Base-by-base conservation (phyloP, 2,888 invertebrate genomes). In the Meta bourneti region DNA sequence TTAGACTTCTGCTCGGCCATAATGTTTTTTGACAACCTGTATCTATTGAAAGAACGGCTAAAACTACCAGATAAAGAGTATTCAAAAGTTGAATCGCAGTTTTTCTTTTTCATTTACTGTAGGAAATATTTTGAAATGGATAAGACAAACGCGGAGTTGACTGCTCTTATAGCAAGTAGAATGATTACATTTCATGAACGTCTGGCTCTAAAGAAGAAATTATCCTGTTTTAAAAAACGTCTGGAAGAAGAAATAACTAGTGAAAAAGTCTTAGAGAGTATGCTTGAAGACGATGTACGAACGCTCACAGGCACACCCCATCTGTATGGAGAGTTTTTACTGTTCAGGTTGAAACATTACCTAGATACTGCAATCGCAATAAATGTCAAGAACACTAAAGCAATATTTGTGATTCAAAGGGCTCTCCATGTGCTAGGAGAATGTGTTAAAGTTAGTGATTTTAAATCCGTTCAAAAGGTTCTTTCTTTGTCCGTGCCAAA, bases 351-450 rank as follows among this genome's bases (percentile, higher is more conserved):
- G 19, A 52, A 80, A 71, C 20, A 71, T 19, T 86, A 91, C 34
- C n/a, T 91, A 1, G 34, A 86, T 52, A 52, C 70, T 34, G 86
- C 69, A 13, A 20, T 80, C 13, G 54, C 54, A 9, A 19, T 86
- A 19, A n/a, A 6, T 9, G 16, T 71, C 9, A 82, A 13, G 19
- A 49, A 81, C 13, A 16, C 8, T 0, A 91, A 77, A 71, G 69
- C 86, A 7, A 49, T 91, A 69, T 74, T 86, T 6, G 69, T 86
- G 16, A 52, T 91, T 19, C 77, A 82, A 77, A 81, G 90, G n/a
- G 70, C 16, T 9, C 80, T 91, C 34, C 81, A 82, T 49, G 86
- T 91, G 7, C 51, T 91, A 48, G 86, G 90, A 52, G 90, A 91
- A 71, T 52, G 70, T 20, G 19, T 89, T 7, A 89, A 54, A 84